Base-by-base conservation (phyloP, 2,797 vertebrate species). In the Alauda arvensis region DNA sequence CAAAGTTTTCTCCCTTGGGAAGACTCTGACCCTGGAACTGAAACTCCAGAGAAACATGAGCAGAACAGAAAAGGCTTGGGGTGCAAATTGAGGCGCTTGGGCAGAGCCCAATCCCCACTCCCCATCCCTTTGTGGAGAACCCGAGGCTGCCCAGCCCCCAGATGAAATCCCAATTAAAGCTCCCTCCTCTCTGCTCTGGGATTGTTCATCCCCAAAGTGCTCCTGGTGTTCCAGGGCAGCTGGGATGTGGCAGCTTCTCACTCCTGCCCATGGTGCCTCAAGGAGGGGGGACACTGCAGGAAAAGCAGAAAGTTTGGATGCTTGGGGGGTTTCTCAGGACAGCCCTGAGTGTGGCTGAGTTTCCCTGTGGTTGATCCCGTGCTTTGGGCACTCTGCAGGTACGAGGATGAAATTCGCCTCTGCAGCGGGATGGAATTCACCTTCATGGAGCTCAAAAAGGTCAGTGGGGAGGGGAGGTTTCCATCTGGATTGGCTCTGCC, bases 371-470 rank as follows among this genome's bases (percentile, higher is more conserved):
- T 3, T 83, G 46, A 83, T 59, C 5, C 28, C 7, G 0, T 39
- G 39, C 53, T 52, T 14, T 45, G 80, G 80, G 61, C 24, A 6
- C 39, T 39, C 70, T 2, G 19, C 70, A 83, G 81, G 70, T 83
- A 83, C 1, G 98, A 99, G 93, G 98, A 98, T 1, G 98, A 99
- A 96, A 98, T 99, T 56, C 98, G 98, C 95, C 98, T 98, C 93
- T 98, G 98, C 40, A 98, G 98, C 29, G 98, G 98, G 94, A 95
- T 99, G 96, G 99, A 99, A 93, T 99, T 98, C 62, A 98, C 98
- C 95, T 99, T 99, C 94, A 98, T 97, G 42, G 98, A 98, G 80
- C 96, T 99, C 42, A 99, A 99, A 96, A 99, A 99, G 98, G 99
- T 99, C 95, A 95, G 94, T 1, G 23, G 67, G 40, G 45, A 20